Conservation (phyloP, 2,113 vertebrate genomes). For the Okapia johnstoni region DNA sequence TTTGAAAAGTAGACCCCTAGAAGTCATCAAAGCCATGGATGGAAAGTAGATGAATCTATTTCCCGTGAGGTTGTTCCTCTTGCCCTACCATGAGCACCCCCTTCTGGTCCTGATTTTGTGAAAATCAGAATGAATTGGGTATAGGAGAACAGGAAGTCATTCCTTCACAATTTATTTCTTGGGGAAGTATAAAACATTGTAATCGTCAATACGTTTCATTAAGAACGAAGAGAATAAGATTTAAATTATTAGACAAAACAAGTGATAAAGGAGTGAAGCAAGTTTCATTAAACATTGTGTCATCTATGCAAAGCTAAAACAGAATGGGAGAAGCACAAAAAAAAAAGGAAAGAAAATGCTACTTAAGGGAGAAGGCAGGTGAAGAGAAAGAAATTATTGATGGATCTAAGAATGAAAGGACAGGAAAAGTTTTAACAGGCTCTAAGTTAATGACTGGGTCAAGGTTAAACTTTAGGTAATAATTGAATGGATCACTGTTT, state of each 20-base stretch:
- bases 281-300: constrained; percentile 38
- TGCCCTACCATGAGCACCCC: rapidly evolving
- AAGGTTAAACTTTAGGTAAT: not conserved
- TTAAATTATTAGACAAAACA: constrained; percentile 56
- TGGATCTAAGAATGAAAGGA: not conserved
- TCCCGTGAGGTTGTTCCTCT: not conserved
- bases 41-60: not conserved
- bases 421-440: not conserved
- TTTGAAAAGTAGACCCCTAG: not conserved
- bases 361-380: not conserved
- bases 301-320: not conserved
- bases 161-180: not conserved
- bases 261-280: not conserved
- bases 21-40: not conserved
- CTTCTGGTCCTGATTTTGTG: not conserved
- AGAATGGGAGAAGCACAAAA: not conserved
- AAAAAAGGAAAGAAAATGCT: not conserved
- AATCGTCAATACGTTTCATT: constrained; percentile 49
- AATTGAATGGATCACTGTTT: not conserved
- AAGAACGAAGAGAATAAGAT: constrained; percentile 41
- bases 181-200: constrained; percentile 35
- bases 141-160: constrained; percentile 15
- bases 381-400: not conserved
- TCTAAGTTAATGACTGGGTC: not conserved
- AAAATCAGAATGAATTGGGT: not conserved